Conservation (phyloP, 2,113 vertebrate species). For the Nibea coibor region DNA sequence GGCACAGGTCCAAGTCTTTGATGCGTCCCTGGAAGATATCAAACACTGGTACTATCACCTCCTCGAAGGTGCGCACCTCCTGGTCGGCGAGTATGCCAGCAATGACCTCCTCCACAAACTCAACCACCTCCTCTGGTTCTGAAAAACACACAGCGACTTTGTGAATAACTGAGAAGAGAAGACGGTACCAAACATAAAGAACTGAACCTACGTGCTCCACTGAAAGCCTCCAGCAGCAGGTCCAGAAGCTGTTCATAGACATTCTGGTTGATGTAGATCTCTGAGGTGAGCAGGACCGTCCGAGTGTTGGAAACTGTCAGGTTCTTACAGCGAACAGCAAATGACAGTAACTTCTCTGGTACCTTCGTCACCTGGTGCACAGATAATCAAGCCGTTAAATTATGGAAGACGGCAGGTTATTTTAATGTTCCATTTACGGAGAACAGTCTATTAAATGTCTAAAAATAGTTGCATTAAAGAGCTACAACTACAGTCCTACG, state of each 20-base stretch:
- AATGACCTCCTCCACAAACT: slow-evolving; percentile 94
- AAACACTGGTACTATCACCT: slow-evolving; percentile 94
- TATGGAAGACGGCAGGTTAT: slow-evolving; percentile 14
- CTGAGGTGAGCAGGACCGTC: slow-evolving; percentile 94
- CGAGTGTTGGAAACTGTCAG: slow-evolving; percentile 91
- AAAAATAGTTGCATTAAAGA: background rate
- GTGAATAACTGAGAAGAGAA: slow-evolving; percentile 9
- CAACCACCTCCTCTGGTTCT: slow-evolving; percentile 92
- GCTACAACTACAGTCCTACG: background rate
- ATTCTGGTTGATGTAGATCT: slow-evolving; percentile 95
- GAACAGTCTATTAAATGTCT: slow-evolving; percentile 3
- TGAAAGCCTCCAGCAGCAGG: slow-evolving; percentile 90
- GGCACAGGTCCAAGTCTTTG: slow-evolving; percentile 94
- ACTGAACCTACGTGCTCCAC: slow-evolving; percentile 88
- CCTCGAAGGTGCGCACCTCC: slow-evolving; percentile 94
- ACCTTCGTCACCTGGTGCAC: slow-evolving; percentile 93
- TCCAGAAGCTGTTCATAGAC: slow-evolving; percentile 95
- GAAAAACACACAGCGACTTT: slow-evolving; percentile 51
- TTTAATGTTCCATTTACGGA: slow-evolving; percentile 10
- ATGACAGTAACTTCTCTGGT: slow-evolving; percentile 94
- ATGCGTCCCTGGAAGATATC: slow-evolving; percentile 90
- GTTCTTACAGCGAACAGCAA: slow-evolving; percentile 92
- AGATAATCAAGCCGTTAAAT: slow-evolving; percentile 20
- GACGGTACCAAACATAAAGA: background rate
- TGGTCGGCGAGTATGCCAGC: slow-evolving; percentile 89